Conservation (phyloP, 2,797 vertebrate species). For the Melopsittacus undulatus region DNA sequence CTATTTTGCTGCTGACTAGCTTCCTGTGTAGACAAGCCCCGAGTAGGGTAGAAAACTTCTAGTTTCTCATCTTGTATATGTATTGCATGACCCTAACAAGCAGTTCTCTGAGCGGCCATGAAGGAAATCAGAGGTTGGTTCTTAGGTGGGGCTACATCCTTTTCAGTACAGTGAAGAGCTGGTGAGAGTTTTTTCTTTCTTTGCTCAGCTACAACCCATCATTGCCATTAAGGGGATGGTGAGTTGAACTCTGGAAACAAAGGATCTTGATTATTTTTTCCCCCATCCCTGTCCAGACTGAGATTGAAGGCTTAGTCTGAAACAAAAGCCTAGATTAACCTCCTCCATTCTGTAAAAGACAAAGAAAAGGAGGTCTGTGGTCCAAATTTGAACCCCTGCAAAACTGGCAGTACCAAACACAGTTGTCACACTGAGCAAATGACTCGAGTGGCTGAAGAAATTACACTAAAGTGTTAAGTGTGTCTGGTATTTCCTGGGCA, state of each 20-base stretch:
- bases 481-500: conserved; percentile 53
- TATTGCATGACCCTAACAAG: neutral
- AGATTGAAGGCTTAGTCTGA: neutral
- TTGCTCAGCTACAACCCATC: neutral
- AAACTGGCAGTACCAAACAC: neutral
- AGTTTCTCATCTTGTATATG: neutral
- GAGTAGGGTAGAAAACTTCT: neutral
- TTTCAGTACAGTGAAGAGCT: neutral
- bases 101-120: neutral
- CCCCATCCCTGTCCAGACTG: neutral
- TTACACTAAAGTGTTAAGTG: conserved; percentile 4
- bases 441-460: conserved; percentile 6
- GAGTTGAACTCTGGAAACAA: neutral
- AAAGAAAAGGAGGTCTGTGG: neutral
- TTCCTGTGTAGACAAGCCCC: neutral
- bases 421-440: neutral
- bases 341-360: neutral
- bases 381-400: neutral
- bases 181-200: neutral
- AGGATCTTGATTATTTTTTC: neutral
- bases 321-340: neutral
- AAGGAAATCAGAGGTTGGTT: conserved; percentile 2
- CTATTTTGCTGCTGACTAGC: neutral
- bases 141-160: conserved; percentile 20
- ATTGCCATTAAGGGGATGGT: neutral